These are phyloP conservation scores for Rhea pennata DNA, from an alignment of 2,113 vertebrate species.

Conservation along the genomic window DNA sequence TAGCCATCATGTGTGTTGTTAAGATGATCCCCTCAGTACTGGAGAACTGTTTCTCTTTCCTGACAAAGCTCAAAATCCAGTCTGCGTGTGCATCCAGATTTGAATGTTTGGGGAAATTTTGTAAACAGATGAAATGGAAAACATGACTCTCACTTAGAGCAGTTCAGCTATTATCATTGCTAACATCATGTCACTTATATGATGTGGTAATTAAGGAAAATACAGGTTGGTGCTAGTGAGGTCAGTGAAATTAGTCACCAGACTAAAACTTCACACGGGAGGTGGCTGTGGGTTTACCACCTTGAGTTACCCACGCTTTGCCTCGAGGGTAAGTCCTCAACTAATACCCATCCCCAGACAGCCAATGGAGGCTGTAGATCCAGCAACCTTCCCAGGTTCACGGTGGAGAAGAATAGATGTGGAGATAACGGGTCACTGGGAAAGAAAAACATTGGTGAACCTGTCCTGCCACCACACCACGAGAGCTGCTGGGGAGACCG, in stretches of 20 bases:
- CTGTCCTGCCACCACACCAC: background rate
- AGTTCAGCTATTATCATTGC: background rate
- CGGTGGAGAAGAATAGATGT: too few relatives aligned
- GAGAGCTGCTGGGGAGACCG: background rate
- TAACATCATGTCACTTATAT: background rate
- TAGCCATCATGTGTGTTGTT: background rate
- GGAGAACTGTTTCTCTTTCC: background rate
- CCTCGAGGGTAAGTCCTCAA: background rate
- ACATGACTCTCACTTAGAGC: background rate
- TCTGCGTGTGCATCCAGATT: accelerated
- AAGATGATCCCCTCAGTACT: background rate
- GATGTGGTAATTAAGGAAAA: background rate
- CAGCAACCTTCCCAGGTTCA: background rate
- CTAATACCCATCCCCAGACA: too few relatives aligned
- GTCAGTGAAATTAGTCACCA: background rate
- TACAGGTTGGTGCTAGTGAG: background rate
- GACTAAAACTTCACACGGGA: background rate
- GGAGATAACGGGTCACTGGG: background rate
- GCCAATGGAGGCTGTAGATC: background rate
- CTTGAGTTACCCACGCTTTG: background rate
- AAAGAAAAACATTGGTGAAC: background rate
- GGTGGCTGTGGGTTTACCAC: background rate
- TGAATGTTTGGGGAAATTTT: background rate
- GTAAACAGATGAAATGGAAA: background rate
- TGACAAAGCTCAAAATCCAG: background rate